These are phyloP conservation scores for Camelus dromedarius DNA, from an alignment of 2,113 vertebrate species.

Conservation along the genomic window DNA sequence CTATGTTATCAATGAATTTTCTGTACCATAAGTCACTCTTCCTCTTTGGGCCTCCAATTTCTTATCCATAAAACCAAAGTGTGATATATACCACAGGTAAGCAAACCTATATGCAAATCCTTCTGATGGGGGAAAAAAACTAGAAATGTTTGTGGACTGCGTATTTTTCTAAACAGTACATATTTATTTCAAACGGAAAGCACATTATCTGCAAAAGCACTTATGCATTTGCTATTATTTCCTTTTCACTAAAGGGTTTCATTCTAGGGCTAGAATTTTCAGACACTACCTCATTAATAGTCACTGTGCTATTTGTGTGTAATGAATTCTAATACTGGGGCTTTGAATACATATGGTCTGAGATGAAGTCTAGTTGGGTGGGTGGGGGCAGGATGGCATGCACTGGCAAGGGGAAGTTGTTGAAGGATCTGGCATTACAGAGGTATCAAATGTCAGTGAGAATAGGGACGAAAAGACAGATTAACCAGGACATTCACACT, in stretches of 20 bases:
- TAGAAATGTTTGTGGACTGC: not conserved
- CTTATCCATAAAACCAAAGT: conserved; percentile 35
- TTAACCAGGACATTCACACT: not conserved
- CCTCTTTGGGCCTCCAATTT: not conserved
- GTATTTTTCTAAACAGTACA: not conserved
- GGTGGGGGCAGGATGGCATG: not conserved
- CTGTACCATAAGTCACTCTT: not conserved
- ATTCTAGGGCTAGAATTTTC: not conserved
- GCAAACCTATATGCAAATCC: not conserved
- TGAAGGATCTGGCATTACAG: not conserved
- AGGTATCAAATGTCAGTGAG: not conserved
- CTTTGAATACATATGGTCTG: not conserved
- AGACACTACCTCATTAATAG: not conserved
- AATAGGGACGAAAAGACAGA: not conserved
- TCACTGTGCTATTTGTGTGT: not conserved
- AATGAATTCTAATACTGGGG: not conserved
- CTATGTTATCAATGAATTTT: conserved; percentile 26
- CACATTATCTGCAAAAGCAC: not conserved
- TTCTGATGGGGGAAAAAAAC: not conserved
- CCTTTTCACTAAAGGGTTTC: not conserved
- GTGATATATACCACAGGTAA: not conserved
- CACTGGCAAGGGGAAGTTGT: not conserved
- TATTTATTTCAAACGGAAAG: not conserved
- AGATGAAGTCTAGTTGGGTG: not conserved
- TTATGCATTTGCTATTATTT: not conserved